These are phyloP conservation scores for Nemotelus pantherinus DNA, from an alignment of 2,888 invertebrate genomes.

Conservation along the genomic window DNA sequence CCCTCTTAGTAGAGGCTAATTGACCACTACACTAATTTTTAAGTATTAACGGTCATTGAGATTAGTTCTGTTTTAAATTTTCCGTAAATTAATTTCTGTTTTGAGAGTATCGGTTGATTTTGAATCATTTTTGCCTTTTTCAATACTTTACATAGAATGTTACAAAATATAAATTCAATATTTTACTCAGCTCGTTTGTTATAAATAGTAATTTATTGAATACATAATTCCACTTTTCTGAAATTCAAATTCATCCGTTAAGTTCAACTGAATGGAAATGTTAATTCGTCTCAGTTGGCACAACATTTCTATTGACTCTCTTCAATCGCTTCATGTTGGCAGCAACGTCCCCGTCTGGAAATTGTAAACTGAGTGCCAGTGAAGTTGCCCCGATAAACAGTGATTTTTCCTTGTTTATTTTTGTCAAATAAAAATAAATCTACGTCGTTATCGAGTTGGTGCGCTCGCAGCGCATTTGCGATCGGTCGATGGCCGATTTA, in stretches of 20 bases:
- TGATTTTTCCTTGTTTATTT: slow-evolving; percentile 1
- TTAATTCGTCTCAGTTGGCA: background rate
- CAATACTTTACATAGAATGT: too few relatives aligned
- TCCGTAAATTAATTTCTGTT: too few relatives aligned
- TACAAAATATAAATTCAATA: too few relatives aligned
- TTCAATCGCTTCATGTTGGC: background rate
- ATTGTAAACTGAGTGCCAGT: slow-evolving; percentile 2
- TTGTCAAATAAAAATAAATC: background rate
- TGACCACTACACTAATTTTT: too few relatives aligned
- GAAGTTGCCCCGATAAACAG: slow-evolving; percentile 15
- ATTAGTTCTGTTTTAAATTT: too few relatives aligned
- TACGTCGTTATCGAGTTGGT: background rate
- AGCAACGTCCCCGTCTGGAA: background rate
- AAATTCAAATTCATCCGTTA: background rate
- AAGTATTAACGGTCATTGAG: too few relatives aligned
- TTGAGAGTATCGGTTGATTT: too few relatives aligned
- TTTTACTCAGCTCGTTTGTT: too few relatives aligned
- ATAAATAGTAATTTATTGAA: too few relatives aligned
- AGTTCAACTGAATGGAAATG: background rate
- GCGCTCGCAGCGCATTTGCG: background rate
- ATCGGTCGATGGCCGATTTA: background rate
- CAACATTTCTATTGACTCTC: background rate
- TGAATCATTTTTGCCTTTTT: too few relatives aligned
- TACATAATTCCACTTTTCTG: too few relatives aligned
- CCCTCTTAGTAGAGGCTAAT: too few relatives aligned